A percentile compares a stretch with the other conserved stretches of the same genome.
These are phyloP conservation scores for Eospalax fontanierii DNA, from an alignment of 2,797 vertebrate species.

Conservation along the genomic window DNA sequence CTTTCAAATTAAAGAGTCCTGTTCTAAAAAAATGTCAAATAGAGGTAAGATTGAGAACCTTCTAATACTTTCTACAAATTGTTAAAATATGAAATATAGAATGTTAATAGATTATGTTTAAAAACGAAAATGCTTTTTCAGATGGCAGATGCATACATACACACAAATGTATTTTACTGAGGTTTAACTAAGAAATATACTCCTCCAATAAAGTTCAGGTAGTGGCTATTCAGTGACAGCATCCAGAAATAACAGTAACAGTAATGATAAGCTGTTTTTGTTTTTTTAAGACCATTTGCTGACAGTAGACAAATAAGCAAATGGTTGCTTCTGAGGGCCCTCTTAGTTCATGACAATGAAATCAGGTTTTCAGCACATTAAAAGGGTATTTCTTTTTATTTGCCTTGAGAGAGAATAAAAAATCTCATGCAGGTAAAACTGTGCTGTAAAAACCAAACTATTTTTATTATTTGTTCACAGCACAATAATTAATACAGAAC, in stretches of 20 bases:
- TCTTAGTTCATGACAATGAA: conserved; percentile 49
- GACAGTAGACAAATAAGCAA: conserved; percentile 1
- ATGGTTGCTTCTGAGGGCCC: conserved; percentile 12
- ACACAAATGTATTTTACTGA: neutral
- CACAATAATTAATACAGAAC: neutral
- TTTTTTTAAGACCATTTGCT: conserved; percentile 48
- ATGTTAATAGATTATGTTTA: conserved; percentile 6
- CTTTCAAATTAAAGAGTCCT: conserved; percentile 53
- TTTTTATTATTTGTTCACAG: neutral
- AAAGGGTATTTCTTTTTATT: conserved; percentile 22
- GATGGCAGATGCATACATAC: neutral
- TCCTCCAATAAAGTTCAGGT: conserved; percentile 7
- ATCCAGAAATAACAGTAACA: conserved; percentile 28
- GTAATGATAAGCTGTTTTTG: neutral
- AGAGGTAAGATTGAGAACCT: neutral
- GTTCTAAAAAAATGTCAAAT: conserved; percentile 55
- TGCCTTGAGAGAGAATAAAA: conserved; percentile 14
- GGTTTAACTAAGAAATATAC: conserved; percentile 53
- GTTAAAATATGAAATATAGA: neutral
- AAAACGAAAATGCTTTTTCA: neutral
- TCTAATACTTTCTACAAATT: conserved; percentile 2
- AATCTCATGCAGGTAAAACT: conserved; percentile 51
- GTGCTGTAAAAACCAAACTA: neutral
- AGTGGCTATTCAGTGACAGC: neutral
- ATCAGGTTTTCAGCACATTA: neutral